These are phyloP conservation scores for Pseudolycoriella hygida DNA, from an alignment of 2,888 invertebrate species.

Conservation along the genomic window DNA sequence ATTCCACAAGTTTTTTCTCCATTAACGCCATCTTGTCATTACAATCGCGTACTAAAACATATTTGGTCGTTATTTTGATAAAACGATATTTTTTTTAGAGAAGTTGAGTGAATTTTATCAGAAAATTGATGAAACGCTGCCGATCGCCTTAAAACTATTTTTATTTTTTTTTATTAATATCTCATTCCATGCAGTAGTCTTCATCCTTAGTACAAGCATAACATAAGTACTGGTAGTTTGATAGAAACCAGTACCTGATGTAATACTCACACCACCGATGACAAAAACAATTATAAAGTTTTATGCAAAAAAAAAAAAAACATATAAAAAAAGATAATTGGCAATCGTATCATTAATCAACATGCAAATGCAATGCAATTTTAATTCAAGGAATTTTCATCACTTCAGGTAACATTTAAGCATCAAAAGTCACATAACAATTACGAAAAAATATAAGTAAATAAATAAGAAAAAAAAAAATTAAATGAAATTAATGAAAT, in stretches of 20 bases:
- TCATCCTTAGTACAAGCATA: slow-evolving; percentile 56
- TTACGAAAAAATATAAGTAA: slow-evolving; percentile 4
- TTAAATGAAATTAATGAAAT: slow-evolving; percentile 12
- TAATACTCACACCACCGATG: slow-evolving; percentile 85
- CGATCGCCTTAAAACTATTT: too few species aligned
- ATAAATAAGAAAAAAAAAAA: slow-evolving; percentile 6
- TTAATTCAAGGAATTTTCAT: neutral
- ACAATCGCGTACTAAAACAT: slow-evolving; percentile 43
- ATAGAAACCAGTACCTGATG: slow-evolving; percentile 91
- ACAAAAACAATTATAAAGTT: slow-evolving; percentile 23
- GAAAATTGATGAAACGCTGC: too few species aligned
- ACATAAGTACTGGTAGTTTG: slow-evolving; percentile 71
- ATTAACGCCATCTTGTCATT: slow-evolving; percentile 51
- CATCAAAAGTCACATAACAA: neutral
- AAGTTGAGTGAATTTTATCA: too few species aligned
- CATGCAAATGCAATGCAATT: neutral
- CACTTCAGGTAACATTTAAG: neutral
- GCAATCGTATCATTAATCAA: neutral
- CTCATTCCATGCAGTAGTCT: slow-evolving; percentile 19
- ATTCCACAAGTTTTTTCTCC: slow-evolving; percentile 48
- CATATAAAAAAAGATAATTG: too few species aligned
- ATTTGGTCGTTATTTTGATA: neutral
- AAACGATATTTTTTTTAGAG: too few species aligned
- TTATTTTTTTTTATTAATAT: too few species aligned
- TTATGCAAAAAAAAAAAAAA: slow-evolving; percentile 13